These are phyloP conservation scores for Otocyon megalotis DNA, from an alignment of 2,113 vertebrate genomes.

Conservation along the genomic window DNA sequence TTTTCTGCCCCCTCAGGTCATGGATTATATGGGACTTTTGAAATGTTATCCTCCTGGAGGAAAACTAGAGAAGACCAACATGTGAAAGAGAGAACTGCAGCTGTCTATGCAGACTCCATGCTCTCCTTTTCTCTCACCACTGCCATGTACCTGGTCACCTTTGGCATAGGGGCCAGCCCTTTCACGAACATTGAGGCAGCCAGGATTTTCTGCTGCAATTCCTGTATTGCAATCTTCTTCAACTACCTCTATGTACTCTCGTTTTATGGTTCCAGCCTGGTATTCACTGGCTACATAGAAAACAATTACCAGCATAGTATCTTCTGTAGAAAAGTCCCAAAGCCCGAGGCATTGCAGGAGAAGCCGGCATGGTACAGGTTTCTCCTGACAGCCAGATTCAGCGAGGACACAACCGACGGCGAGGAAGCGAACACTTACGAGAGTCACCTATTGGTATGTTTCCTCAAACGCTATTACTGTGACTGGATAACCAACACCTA, in stretches of 20 bases:
- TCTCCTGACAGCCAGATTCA: slow-evolving; percentile 97
- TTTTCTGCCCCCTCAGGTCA: slow-evolving; percentile 92
- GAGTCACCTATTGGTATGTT: slow-evolving; percentile 97
- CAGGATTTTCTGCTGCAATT: slow-evolving; percentile 98
- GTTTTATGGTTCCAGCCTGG: slow-evolving; percentile 98
- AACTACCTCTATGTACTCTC: slow-evolving; percentile 99
- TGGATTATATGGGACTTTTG: slow-evolving; percentile 98
- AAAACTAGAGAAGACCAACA: slow-evolving; percentile 98
- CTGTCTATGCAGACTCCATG: slow-evolving; percentile 98
- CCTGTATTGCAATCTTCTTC: slow-evolving; percentile 95
- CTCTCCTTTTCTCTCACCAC: slow-evolving; percentile 98
- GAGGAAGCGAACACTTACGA: slow-evolving; percentile 94
- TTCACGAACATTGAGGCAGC: slow-evolving; percentile 99
- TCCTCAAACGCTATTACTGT: slow-evolving; percentile 98
- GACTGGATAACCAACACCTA: slow-evolving; percentile 99
- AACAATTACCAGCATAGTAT: slow-evolving; percentile 99
- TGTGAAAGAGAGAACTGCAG: slow-evolving; percentile 98
- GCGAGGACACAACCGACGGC: slow-evolving; percentile 91
- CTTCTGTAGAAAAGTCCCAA: slow-evolving; percentile 97
- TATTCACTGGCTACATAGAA: slow-evolving; percentile 99
- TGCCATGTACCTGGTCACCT: slow-evolving; percentile 97
- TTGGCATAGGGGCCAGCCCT: slow-evolving; percentile 98
- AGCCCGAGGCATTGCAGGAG: slow-evolving; percentile 95
- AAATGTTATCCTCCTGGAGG: slow-evolving; percentile 99
- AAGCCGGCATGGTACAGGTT: slow-evolving; percentile 98